Percentiles rank a stretch among this genome's conserved stretches.
Evolutionary conservation across 2,113 vertebrate species (phyloP).

Genomic region (Mystacornis crossleyi): DNA sequence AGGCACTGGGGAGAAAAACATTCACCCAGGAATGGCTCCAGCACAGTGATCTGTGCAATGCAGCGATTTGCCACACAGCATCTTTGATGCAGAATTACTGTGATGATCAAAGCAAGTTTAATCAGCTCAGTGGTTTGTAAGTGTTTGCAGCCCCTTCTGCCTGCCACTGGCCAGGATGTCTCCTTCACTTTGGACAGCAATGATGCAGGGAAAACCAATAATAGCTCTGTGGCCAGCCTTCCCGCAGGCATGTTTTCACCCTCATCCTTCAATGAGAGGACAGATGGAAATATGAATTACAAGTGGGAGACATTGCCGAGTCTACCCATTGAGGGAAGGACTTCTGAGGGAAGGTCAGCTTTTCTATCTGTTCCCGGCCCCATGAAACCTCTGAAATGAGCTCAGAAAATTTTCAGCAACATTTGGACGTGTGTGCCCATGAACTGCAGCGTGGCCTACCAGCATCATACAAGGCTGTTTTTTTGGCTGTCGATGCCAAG

Average conservation of each 20-base stretch:
- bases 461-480: neutral
- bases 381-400: neutral
- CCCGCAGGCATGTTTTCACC: neutral
- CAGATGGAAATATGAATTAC: slow-evolving; percentile 32
- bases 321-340: neutral
- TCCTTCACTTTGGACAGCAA: slow-evolving; percentile 9
- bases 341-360: neutral
- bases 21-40: neutral
- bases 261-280: neutral
- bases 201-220: neutral
- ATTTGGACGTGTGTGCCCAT: neutral
- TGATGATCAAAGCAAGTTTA: slow-evolving; percentile 13
- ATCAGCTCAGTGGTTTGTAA: neutral
- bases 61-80: neutral
- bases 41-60: neutral
- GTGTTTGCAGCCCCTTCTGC: neutral
- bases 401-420: neutral
- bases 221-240: neutral
- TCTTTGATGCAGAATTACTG: neutral
- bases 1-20: neutral
- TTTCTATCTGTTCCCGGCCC: neutral
- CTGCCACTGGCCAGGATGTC: neutral
- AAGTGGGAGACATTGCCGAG: neutral
- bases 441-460: neutral
- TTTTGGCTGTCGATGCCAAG: neutral